Base-by-base conservation (phyloP, 1,140 invertebrate species). In the Manduca sexta region DNA sequence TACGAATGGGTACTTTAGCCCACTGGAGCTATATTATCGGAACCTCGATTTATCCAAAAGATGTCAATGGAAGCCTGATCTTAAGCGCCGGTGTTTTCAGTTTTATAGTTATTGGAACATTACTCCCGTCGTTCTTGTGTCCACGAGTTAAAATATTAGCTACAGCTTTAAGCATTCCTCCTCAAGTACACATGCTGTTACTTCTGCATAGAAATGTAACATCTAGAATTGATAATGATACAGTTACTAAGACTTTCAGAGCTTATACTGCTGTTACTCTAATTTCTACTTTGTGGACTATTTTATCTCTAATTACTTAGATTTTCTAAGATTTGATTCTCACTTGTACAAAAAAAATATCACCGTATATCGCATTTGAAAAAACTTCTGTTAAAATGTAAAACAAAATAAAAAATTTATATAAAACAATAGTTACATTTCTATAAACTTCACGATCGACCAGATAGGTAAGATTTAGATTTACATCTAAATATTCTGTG, bases 1-100 rank as follows among this genome's bases (percentile, higher is more conserved):
- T 68, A 17, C 60, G 59, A 11, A 50, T 69, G 14, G 63, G 57
- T 8, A 56, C 63, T 21, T 43, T 72, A 38, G 60, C 59, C 15
- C 66, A 72, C 26, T 72, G 69, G 69, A 72, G 69, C 37, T 69
- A 59, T 26, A 38, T 72, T 4, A 49, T 72, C 39, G 60, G 65
- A 33, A 43, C 47, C 11, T 29, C 47, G 26, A 10, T 69, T 13
- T 72, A 55, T 13, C 59, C 60, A 26, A 34, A 48, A 38, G 48
- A 64, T 10, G 12, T 21, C 2, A 38, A 49, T 6, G 14, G 33
- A 18, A 45, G 50, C 16, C 13, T 67, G 10, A 40, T 56, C 0
- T 11, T 70, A 1, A 62, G 56, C 40, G 48, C 33, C 8, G 46
- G 46, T 14, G 15, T 67, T 10, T 69, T 69, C 40, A 5, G 37